These are phyloP conservation scores for Kradibia gibbosae DNA, from an alignment of 1,140 invertebrate genomes.

Conservation along the genomic window DNA sequence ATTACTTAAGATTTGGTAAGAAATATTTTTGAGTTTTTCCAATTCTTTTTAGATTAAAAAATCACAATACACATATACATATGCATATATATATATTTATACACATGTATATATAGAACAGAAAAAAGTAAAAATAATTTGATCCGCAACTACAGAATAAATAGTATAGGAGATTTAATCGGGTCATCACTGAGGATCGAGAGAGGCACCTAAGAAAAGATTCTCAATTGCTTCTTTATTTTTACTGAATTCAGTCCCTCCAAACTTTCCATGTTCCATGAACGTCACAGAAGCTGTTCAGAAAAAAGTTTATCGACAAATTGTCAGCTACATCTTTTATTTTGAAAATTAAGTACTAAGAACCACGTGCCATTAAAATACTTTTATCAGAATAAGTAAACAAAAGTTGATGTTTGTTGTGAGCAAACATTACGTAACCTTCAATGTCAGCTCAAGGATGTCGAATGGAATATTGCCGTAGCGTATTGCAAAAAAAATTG, in stretches of 20 bases:
- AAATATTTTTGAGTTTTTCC: too few relatives aligned
- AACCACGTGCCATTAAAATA: neutral
- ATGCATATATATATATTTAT: too few relatives aligned
- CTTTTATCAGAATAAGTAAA: neutral
- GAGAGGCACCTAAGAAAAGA: slow-evolving; percentile 6
- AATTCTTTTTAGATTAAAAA: too few relatives aligned
- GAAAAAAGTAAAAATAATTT: neutral
- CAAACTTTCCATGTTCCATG: neutral
- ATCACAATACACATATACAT: too few relatives aligned
- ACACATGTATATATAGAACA: too few relatives aligned
- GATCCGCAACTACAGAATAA: neutral
- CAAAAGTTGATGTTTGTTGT: neutral
- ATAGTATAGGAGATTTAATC: neutral
- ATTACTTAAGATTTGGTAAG: too few relatives aligned
- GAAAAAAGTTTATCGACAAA: neutral
- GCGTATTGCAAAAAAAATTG: neutral
- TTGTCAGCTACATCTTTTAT: neutral
- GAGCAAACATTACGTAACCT: neutral
- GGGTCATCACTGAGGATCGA: neutral
- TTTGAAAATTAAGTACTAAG: neutral
- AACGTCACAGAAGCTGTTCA: neutral
- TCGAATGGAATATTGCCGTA: neutral
- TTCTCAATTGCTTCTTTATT: neutral
- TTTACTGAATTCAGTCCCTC: neutral
- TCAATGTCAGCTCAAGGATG: neutral